Conservation (phyloP, 2,888 invertebrate species). For the Drosophila koepferae region DNA sequence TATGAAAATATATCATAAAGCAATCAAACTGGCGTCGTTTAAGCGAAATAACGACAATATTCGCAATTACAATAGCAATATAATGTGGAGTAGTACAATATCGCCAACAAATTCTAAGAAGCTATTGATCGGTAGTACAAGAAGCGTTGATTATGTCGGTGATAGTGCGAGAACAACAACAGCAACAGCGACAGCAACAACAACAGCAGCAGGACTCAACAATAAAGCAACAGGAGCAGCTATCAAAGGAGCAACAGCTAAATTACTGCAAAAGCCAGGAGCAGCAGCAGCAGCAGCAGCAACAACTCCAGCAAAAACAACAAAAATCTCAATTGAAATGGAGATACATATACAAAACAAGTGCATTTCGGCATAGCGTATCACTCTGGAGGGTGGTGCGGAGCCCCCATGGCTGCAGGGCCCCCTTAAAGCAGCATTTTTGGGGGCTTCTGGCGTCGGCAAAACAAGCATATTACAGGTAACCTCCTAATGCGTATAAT, state of each 20-base stretch:
- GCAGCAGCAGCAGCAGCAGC: slow-evolving; percentile 70
- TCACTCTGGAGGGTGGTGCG: slow-evolving; percentile 86
- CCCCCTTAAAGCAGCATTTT: slow-evolving; percentile 87
- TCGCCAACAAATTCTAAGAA: slow-evolving; percentile 85
- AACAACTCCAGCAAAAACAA: slow-evolving; percentile 69
- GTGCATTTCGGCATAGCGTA: slow-evolving; percentile 86
- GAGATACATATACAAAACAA: slow-evolving; percentile 86
- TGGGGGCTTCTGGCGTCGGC: slow-evolving; percentile 96
- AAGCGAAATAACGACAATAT: slow-evolving; percentile 58
- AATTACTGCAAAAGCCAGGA: slow-evolving; percentile 33
- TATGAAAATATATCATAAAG: slow-evolving; percentile 18
- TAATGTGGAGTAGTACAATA: slow-evolving; percentile 85
- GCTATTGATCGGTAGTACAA: slow-evolving; percentile 84
- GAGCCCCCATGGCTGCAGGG: slow-evolving; percentile 86
- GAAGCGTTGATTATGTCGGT: slow-evolving; percentile 85
- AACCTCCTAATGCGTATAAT: slow-evolving; percentile 29
- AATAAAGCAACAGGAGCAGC: slow-evolving; percentile 43
- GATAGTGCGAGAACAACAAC: slow-evolving; percentile 76
- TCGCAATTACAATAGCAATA: slow-evolving; percentile 78
- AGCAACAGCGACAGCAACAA: slow-evolving; percentile 41
- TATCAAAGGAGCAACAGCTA: slow-evolving; percentile 40
- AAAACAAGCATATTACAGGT: slow-evolving; percentile 97
- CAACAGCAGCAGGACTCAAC: slow-evolving; percentile 39
- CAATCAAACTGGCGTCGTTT: slow-evolving; percentile 72
- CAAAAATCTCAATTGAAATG: slow-evolving; percentile 85